A percentile compares a stretch with the other conserved stretches of the same genome.
phyloP scores from a whole-genome alignment of 53 echinoderm and acorn worm species.

The Glandiceps talaboti region DNA sequence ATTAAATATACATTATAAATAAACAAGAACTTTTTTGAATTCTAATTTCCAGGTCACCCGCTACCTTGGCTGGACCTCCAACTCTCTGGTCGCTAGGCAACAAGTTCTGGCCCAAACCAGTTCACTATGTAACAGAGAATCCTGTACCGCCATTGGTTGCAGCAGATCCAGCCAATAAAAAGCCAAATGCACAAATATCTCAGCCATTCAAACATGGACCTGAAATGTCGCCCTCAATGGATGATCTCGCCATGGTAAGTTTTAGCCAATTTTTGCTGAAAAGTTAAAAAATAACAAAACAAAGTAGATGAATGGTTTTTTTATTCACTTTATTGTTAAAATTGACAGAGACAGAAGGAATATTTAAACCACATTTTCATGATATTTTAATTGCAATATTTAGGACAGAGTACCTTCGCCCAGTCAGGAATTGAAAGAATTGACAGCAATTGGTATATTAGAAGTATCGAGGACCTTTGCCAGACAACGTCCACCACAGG shows the following conservation, averaged over 20 bases:
- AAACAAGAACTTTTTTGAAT: not conserved
- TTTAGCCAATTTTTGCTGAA: too few species aligned
- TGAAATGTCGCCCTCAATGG: not conserved
- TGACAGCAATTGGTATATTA: constrained; percentile 53
- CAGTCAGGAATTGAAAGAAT: constrained; percentile 70
- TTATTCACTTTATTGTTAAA: too few species aligned
- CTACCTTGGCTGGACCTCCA: constrained; percentile 86
- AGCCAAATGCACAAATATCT: constrained; percentile 45
- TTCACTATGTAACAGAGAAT: constrained; percentile 33
- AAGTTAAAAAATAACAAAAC: too few species aligned
- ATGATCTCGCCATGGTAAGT: too few species aligned
- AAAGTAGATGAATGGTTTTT: too few species aligned
- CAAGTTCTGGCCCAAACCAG: constrained; percentile 85
- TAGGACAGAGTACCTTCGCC: constrained; percentile 76
- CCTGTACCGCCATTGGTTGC: constrained; percentile 53
- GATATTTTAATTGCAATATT: too few species aligned
- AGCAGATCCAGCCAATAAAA: constrained; percentile 34
- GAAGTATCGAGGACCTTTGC: constrained; percentile 54
- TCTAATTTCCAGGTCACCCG: constrained; percentile 43
- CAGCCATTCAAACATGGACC: constrained; percentile 91
- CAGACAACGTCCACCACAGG: constrained; percentile 30
- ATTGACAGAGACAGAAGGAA: too few species aligned
- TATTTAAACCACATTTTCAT: too few species aligned
- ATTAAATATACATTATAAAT: too few species aligned
- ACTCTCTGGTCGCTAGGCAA: constrained; percentile 86